Evolutionary conservation across 2,888 invertebrate species (phyloP).

Genomic region (Acanthoscelides obtectus): DNA sequence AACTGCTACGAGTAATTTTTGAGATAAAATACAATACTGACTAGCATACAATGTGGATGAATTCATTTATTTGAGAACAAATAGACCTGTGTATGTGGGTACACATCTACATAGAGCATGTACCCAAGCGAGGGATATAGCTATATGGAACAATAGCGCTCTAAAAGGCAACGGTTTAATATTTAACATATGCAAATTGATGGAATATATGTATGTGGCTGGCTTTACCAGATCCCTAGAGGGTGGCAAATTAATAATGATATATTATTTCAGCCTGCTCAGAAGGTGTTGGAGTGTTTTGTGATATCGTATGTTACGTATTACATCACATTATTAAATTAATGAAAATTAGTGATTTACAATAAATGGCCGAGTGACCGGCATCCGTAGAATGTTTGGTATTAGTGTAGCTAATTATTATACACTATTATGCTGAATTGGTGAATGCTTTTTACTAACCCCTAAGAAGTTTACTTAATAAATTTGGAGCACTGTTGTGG

Average conservation of each 20-base stretch:
- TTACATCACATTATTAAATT: too few relatives aligned
- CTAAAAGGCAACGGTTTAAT: background rate
- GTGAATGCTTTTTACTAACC: too few relatives aligned
- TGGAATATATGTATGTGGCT: background rate
- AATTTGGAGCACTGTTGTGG: too few relatives aligned
- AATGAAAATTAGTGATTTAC: too few relatives aligned
- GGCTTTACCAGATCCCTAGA: background rate
- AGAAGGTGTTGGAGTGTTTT: background rate
- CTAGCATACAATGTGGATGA: background rate
- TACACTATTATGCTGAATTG: too few relatives aligned
- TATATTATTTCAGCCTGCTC: background rate
- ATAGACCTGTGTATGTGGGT: background rate
- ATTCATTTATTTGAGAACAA: background rate
- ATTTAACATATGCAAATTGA: background rate
- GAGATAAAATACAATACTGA: background rate
- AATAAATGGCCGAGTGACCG: too few relatives aligned
- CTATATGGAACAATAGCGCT: background rate
- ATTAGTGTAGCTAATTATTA: too few relatives aligned
- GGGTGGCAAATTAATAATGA: background rate
- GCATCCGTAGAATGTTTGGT: too few relatives aligned
- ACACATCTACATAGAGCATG: background rate
- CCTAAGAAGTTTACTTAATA: too few relatives aligned
- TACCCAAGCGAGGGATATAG: background rate
- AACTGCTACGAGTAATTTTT: background rate
- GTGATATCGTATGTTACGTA: too few relatives aligned